Percentiles rank a stretch among this genome's conserved stretches.
These are phyloP conservation scores for Athene cunicularia DNA, from an alignment of 2,113 vertebrate species.

Conservation along the genomic window DNA sequence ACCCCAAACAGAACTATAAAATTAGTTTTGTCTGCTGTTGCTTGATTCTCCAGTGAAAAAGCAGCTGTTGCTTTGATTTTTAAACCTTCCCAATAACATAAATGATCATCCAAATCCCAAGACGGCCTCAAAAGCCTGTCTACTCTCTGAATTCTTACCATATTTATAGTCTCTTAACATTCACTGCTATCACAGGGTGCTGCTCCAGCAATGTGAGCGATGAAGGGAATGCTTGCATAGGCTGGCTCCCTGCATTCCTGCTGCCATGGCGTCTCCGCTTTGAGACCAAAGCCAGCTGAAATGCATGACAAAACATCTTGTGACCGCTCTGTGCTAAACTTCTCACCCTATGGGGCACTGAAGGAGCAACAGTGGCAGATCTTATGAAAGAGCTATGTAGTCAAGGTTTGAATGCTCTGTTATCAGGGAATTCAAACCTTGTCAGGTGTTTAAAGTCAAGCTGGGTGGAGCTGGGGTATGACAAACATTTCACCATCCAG, in stretches of 20 bases:
- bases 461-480: background rate
- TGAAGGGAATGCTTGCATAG: slow-evolving; percentile 36
- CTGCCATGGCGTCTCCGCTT: background rate
- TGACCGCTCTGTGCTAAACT: background rate
- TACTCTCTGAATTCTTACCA: slow-evolving; percentile 33
- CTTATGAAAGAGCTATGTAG: background rate
- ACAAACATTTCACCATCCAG: slow-evolving; percentile 6
- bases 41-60: background rate
- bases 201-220: background rate
- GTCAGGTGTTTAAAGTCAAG: background rate
- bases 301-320: background rate
- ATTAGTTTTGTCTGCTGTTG: background rate
- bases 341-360: background rate
- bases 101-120: background rate
- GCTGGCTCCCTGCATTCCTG: background rate
- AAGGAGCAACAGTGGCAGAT: background rate
- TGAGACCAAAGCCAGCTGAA: background rate
- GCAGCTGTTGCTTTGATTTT: background rate
- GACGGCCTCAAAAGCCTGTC: background rate
- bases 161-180: slow-evolving; percentile 24
- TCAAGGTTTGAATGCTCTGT: background rate
- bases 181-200: background rate
- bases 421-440: slow-evolving; percentile 23
- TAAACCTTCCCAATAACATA: background rate
- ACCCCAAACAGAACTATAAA: background rate